Evolutionary conservation across 2,113 vertebrate species (phyloP), one percentile per base, ranked within the genome.

Genomic region (Lycocorax pyrrhopterus): DNA sequence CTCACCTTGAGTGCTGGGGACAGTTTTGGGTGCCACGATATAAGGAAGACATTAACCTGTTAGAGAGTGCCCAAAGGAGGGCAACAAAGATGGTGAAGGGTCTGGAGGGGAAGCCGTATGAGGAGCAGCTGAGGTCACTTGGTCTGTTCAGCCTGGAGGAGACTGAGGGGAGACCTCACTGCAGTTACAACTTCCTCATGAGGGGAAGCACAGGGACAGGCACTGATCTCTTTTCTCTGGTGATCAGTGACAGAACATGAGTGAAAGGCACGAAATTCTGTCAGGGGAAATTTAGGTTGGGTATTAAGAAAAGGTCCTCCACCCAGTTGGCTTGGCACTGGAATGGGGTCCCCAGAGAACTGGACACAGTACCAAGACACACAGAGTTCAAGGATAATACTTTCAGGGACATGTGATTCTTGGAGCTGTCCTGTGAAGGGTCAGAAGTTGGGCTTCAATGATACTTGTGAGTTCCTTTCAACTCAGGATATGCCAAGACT

Each of bases 41-140:
- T 9, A 41, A 13, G 5, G 9, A 58, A 51, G 2, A 41, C 1
- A 47, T 30, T 8, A 2, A 47, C 12, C 25, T 47, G 2, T 56
- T 11, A 20, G 22, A 44, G 32, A n/a, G 20, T 16, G 20, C 49
- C 60, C 13, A 43, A 29, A 30, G 35, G 30, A 67, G 13, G 15
- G 13, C 8, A 41, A 17, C 9, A 13, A 30, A n/a, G 32, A 27
- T 7, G 33, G 11, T 37, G 22, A 55, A 55, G 11, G 5, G 32
- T 10, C 16, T 29, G 10, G 41, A 56, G 29, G 19, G 15, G 41
- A 84, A 73, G 12, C 7, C 0, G 0, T 27, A 2, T 16, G 18
- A 73, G 10, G 9, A 63, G 4, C 0, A 0, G 29, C 19, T 64
- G 52, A 51, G 37, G 8, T 1, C 11, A 22, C 17, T 68, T 43